Evolutionary conservation across 2,797 vertebrate species (phyloP).

Genomic region (Pseudomugil gertrudae): DNA sequence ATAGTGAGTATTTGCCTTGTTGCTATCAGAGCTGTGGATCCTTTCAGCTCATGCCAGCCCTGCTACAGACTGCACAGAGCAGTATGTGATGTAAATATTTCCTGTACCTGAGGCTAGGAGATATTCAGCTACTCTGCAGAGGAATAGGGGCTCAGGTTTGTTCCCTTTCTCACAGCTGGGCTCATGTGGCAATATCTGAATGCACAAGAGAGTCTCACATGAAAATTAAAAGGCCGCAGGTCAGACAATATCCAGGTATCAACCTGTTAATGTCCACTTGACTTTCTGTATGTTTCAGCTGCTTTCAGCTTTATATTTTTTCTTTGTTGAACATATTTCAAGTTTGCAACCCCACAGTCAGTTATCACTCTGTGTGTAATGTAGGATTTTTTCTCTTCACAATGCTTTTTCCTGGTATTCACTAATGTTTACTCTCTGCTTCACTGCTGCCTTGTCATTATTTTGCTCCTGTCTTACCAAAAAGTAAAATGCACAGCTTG

Average conservation of each 20-base stretch:
- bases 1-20: neutral
- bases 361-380: neutral
- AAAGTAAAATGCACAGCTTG: neutral
- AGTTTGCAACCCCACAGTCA: neutral
- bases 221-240: neutral
- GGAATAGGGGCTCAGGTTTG: neutral
- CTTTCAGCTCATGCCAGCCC: neutral
- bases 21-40: neutral
- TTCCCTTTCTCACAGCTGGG: neutral
- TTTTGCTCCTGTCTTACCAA: neutral
- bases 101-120: neutral
- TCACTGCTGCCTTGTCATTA: neutral
- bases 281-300: neutral
- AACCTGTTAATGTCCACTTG: neutral
- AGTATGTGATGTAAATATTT: neutral
- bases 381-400: neutral
- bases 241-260: neutral
- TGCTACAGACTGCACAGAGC: neutral
- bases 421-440: neutral
- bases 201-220: neutral
- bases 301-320: too few relatives aligned
- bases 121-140: neutral
- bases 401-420: neutral
- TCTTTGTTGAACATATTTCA: neutral
- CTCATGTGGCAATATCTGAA: neutral